Evolutionary conservation across 2,113 vertebrate species (phyloP).

Genomic region (Ivindomyrus marchei): DNA sequence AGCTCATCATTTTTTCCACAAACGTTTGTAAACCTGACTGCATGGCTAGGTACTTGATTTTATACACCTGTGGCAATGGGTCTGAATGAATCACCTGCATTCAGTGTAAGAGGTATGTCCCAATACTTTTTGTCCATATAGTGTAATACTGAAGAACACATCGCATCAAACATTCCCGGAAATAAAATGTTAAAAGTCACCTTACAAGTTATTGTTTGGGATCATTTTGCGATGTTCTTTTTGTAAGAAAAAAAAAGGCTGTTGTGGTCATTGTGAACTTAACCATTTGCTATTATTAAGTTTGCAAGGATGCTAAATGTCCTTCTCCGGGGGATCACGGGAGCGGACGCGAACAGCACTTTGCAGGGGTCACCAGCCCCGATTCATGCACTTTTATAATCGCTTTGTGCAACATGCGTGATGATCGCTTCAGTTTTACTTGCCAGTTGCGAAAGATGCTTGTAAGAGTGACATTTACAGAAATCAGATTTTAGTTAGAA

Average conservation of each 20-base stretch:
- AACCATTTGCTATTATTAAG: neutral
- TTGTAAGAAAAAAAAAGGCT: neutral
- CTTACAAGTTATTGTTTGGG: neutral
- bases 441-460: constrained; percentile 44
- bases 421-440: constrained; percentile 32
- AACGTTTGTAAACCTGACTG: neutral
- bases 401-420: constrained; percentile 17
- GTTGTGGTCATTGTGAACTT: neutral
- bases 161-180: neutral
- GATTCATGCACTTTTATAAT: neutral
- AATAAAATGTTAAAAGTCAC: neutral
- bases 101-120: neutral
- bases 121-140: neutral
- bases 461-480: constrained; percentile 57
- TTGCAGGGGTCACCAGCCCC: neutral
- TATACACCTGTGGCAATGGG: neutral
- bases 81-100: neutral
- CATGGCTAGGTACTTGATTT: neutral
- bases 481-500: constrained; percentile 57
- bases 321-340: neutral
- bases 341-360: neutral
- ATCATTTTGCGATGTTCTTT: neutral
- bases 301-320: neutral
- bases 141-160: neutral
- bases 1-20: neutral